These are phyloP conservation scores for Acleris literana DNA, from an alignment of 2,888 invertebrate genomes.

Conservation along the genomic window DNA sequence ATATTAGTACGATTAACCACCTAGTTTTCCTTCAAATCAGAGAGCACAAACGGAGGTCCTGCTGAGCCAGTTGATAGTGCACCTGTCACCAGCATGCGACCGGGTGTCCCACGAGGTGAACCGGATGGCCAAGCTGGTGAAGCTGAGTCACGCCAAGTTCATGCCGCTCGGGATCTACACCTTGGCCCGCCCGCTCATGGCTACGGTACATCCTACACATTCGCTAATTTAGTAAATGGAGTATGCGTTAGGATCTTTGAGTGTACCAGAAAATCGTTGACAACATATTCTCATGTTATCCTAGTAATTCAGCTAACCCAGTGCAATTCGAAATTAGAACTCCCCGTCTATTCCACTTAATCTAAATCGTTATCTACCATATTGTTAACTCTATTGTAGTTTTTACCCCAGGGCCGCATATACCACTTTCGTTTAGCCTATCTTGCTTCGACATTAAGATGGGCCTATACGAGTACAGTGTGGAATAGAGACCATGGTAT, in stretches of 20 bases:
- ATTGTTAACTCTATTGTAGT: no score
- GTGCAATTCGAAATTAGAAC: no score
- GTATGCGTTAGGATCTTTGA: no score
- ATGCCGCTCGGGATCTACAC: constrained; percentile 60
- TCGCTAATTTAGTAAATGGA: not conserved
- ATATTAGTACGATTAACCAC: no score
- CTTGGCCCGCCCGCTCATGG: constrained; percentile 57
- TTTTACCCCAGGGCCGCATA: no score
- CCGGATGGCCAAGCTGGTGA: constrained; percentile 63
- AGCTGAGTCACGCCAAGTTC: constrained; percentile 63
- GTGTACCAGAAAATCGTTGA: no score
- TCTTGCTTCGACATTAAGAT: not conserved
- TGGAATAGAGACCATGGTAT: no score
- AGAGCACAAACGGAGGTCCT: constrained; percentile 19
- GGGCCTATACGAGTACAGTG: no score
- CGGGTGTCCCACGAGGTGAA: constrained; percentile 46
- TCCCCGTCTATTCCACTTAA: no score
- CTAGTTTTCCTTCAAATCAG: not conserved
- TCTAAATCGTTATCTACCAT: no score
- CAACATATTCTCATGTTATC: not conserved
- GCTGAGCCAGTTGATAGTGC: constrained; percentile 13
- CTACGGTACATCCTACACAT: constrained; percentile 16
- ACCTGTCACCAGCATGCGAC: constrained; percentile 19
- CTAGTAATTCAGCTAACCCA: not conserved
- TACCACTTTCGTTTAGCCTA: not conserved